A percentile compares a stretch with the other conserved stretches of the same genome.
Evolutionary conservation across 2,888 invertebrate genomes (phyloP).

Genomic region (Drosophila neotestacea): DNA sequence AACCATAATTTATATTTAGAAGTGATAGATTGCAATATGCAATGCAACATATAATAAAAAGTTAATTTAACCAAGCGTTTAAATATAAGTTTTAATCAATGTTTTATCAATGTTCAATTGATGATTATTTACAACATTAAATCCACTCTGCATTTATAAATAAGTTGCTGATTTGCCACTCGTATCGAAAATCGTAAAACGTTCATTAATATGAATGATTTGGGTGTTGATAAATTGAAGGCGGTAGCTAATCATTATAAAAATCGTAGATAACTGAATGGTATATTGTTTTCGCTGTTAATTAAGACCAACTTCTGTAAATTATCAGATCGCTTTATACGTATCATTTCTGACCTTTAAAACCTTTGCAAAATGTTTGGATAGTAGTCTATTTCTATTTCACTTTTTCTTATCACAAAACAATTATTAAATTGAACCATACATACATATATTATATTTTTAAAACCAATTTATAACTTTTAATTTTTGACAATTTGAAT

Average conservation of each 20-base stretch:
- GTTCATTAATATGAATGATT: conserved; percentile 12
- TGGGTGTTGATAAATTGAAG: conserved; percentile 1
- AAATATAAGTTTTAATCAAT: not conserved
- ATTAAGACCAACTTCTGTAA: conserved; percentile 7
- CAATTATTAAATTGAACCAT: not conserved
- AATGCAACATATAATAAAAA: not conserved
- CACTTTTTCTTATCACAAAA: not conserved
- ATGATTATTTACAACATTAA: not conserved
- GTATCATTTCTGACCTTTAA: conserved; percentile 1
- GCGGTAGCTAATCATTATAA: conserved; percentile 15
- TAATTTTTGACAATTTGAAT: not conserved
- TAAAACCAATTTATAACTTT: not conserved
- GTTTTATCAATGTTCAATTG: conserved; percentile 1
- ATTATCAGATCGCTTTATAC: conserved; percentile 1
- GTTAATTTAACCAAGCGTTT: not conserved
- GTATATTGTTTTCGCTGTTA: conserved; percentile 6
- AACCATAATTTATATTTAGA: no score
- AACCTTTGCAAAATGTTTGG: not conserved
- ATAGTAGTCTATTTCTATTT: not conserved
- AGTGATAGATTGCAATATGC: no score
- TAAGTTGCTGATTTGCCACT: not conserved
- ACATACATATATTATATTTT: not conserved
- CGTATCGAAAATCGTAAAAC: conserved; percentile 9
- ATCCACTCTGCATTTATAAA: not conserved
- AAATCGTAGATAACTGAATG: conserved; percentile 14